A percentile compares a stretch with the other conserved stretches of the same genome.
These are phyloP conservation scores for Mirza zaza DNA, from an alignment of 2,113 vertebrate species.

Conservation along the genomic window DNA sequence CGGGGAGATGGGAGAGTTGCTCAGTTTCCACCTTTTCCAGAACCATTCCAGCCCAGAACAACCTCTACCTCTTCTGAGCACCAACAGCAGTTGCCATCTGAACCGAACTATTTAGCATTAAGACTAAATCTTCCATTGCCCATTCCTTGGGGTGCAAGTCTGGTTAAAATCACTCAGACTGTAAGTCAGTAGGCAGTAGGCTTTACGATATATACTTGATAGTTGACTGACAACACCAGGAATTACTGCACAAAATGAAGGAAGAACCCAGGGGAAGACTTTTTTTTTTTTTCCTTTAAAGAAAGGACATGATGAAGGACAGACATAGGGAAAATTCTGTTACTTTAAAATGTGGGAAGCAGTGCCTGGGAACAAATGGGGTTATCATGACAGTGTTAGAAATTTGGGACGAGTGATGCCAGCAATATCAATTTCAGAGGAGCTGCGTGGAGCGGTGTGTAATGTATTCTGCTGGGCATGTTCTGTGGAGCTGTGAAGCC, in stretches of 20 bases:
- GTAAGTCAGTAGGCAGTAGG: not conserved
- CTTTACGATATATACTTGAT: not conserved
- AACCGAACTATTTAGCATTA: not conserved
- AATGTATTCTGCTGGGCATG: constrained; percentile 67
- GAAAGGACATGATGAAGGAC: constrained; percentile 58
- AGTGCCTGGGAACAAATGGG: constrained; percentile 70
- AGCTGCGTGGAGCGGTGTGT: not conserved
- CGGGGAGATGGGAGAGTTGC: not conserved
- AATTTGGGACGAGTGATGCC: constrained; percentile 65
- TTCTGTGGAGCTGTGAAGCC: constrained; percentile 51
- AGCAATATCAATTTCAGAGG: constrained; percentile 67
- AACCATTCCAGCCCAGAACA: not conserved
- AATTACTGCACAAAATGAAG: not conserved
- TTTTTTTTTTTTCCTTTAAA: not conserved
- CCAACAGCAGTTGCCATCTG: not conserved
- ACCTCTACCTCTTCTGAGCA: not conserved
- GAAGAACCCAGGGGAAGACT: not conserved
- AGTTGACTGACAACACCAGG: not conserved
- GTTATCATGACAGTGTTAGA: constrained; percentile 68
- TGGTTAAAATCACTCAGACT: not conserved
- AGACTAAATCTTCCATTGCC: not conserved
- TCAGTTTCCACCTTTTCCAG: not conserved
- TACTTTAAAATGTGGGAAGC: constrained; percentile 61
- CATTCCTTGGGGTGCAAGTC: not conserved
- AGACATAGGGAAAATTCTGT: constrained; percentile 32